Evolutionary conservation across 2,797 vertebrate species (phyloP), one percentile per base, ranked within the genome.

Genomic region (Amphiprion clarkii): DNA sequence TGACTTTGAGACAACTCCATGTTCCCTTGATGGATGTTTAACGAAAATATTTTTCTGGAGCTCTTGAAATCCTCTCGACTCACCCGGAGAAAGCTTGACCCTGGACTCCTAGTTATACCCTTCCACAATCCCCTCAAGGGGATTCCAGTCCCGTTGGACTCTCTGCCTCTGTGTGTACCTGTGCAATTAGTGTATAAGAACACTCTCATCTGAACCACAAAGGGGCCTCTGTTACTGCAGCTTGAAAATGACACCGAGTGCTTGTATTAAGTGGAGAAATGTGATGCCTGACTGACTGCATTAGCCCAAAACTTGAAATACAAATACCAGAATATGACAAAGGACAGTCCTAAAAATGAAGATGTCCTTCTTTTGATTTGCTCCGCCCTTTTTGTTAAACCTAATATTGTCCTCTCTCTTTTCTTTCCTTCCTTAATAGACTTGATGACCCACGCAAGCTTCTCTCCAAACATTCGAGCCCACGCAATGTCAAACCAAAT

Each of bases 1-100:
- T 76, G 72, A 84, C 84, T 86, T 88, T 90, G 69, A 88, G 85
- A 69, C 29, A 40, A 23, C 60, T 65, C 55, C 48, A 67, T 66
- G 69, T 78, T 85, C 66, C 70, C 71, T 14, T 77, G 77, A 87
- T 58, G 17, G 79, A 63, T 77, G 54, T 71, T 86, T 76, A 79
- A 76, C 14, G 13, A 53, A 88, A 74, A 78, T 67, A 58, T 73
- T 71, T 82, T 80, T 66, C 62, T 17, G 11, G 62, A 54, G 54
- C 62, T 78, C 29, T 31, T 67, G 54, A 82, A 87, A 87, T 87
- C 86, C 76, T 72, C 74, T 23, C 49, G 69, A 65, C 70, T 82
- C 2, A 1, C 31, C 31, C 31, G 5, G 2, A 31, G 57, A 62
- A 59, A 68, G 61, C n/a, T 54, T 14, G 59, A 80, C 79, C 79